These are phyloP conservation scores for Hypolimnas misippus DNA, from an alignment of 2,888 invertebrate species.

Conservation along the genomic window DNA sequence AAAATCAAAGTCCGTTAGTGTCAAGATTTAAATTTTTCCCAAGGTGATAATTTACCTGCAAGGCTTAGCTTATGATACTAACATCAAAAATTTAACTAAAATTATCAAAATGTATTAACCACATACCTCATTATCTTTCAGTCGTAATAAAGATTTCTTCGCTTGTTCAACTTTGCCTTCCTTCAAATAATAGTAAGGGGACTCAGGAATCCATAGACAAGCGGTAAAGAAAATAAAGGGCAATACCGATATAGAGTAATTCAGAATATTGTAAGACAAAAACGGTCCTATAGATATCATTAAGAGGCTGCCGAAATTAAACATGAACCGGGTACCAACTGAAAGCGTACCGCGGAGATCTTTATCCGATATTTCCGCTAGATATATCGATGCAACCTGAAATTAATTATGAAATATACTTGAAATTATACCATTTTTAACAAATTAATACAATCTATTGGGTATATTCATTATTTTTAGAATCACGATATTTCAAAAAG, in stretches of 20 bases:
- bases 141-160: conserved; percentile 59
- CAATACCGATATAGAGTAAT: conserved; percentile 70
- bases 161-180: conserved; percentile 74
- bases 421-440: too few relatives aligned
- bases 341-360: conserved; percentile 68
- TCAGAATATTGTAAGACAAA: conserved; percentile 60
- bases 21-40: too few relatives aligned
- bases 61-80: too few relatives aligned
- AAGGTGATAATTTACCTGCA: too few relatives aligned
- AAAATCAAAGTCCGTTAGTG: too few relatives aligned
- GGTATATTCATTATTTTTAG: too few relatives aligned
- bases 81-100: too few relatives aligned
- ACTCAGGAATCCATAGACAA: conserved; percentile 84
- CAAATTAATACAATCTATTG: too few relatives aligned
- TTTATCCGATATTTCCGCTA: conserved; percentile 74
- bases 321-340: conserved; percentile 60
- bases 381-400: conserved; percentile 69
- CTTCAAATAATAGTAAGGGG: conserved; percentile 84
- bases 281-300: conserved; percentile 69
- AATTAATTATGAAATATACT: too few relatives aligned
- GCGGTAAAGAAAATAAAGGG: conserved; percentile 73
- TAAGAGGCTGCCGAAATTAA: conserved; percentile 66
- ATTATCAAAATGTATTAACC: too few relatives aligned
- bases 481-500: background rate
- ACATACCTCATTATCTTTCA: conserved; percentile 63